Evolutionary conservation across 1,140 invertebrate species (phyloP), one percentile per base, ranked within the genome.

Genomic region (Aplysia californica): DNA sequence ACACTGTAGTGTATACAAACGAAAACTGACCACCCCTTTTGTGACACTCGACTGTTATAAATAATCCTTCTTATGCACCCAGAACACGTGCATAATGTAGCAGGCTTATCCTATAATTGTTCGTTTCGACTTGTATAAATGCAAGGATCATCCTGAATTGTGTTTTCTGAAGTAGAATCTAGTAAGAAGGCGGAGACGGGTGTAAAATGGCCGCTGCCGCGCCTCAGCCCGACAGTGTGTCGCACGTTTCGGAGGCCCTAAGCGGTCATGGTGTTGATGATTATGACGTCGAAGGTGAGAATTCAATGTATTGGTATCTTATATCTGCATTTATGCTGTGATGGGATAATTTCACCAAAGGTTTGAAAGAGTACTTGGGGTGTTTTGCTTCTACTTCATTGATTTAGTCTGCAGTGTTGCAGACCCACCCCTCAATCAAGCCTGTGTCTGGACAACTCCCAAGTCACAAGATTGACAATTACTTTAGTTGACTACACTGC

Each of bases 231-330:
- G 67, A 69, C 67, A 50, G 2, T 26, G 39, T 20, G 2, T 70
- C 68, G 20, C 68, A 56, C 36, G 50, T 70, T 31, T 70, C 68
- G 1, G 68, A 70, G n/a, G 68, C 68, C n/a, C 23, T 70, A n/a
- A 70, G 68, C 29, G 68, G 68, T 20, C 68, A 70, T 2, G 50
- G 29, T 5, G 35, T 35, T 6, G 68, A 70, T 56, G 36, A n/a
- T n/a, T n/a, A 68, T 6, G 35, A 21, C 23, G 68, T 31, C n/a
- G 68, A 23, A 56, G 68, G 44, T 58, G 50, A n/a, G n/a, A n/a
- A n/a, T n/a, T n/a, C n/a, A n/a, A n/a, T n/a, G n/a, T n/a, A n/a
- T n/a, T n/a, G n/a, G n/a, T n/a, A n/a, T n/a, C n/a, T n/a, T n/a
- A n/a, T n/a, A n/a, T n/a, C n/a, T n/a, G n/a, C n/a, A n/a, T n/a